These are phyloP conservation scores for Papilio demoleus DNA, from an alignment of 2,888 invertebrate genomes.

Conservation along the genomic window DNA sequence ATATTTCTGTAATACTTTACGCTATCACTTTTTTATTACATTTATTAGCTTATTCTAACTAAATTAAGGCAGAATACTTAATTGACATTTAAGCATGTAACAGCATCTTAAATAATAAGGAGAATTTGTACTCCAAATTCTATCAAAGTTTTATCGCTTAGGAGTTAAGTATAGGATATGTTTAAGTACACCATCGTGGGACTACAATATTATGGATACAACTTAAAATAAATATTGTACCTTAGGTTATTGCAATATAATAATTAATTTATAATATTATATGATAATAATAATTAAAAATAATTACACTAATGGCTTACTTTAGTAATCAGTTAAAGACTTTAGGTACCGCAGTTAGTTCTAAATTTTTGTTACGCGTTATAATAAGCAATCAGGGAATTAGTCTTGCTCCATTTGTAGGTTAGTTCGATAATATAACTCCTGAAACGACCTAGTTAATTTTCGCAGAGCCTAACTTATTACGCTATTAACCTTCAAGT, in stretches of 20 bases:
- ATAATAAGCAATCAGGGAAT: constrained; percentile 4
- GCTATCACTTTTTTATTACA: not conserved
- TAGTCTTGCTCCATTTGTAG: not conserved
- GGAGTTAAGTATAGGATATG: too few relatives aligned
- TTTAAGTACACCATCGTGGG: too few relatives aligned
- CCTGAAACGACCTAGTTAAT: constrained; percentile 18
- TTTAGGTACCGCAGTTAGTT: not conserved
- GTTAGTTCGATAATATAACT: constrained; percentile 16
- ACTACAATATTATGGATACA: too few relatives aligned
- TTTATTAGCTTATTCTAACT: not conserved
- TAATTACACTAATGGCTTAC: not conserved
- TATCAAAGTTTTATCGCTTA: too few relatives aligned
- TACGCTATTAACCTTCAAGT: constrained; percentile 15
- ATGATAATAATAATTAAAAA: too few relatives aligned
- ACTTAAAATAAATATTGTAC: too few relatives aligned
- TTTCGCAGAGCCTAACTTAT: constrained; percentile 25
- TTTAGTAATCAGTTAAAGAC: not conserved
- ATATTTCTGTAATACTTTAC: not conserved
- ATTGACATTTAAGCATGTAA: not conserved
- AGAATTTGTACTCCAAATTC: too few relatives aligned
- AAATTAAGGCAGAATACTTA: not conserved
- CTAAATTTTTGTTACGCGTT: constrained; percentile 3
- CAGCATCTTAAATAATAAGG: too few relatives aligned
- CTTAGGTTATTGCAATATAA: too few relatives aligned
- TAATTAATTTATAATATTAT: too few relatives aligned